Evolutionary conservation across 2,888 invertebrate genomes (phyloP), one percentile per base, ranked within the genome.

Genomic region (Oegoconia quadripuncta): DNA sequence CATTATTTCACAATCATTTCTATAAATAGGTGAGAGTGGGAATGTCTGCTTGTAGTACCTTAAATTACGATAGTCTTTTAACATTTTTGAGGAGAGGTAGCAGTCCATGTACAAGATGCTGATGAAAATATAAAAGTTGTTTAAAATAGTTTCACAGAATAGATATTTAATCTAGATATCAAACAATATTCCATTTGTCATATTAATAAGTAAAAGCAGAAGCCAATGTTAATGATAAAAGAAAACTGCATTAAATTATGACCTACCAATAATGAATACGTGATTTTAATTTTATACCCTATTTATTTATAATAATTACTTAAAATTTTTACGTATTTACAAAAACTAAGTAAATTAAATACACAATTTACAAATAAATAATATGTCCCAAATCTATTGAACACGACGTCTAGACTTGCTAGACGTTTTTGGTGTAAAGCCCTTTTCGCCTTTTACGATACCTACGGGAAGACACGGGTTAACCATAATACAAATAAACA

Each of bases 101-200:
- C 70, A 68, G 69, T 71, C 63, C 64, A 78, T 81, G 78, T 81
- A 81, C 78, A 79, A 81, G 79, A 70, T 74, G 69, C 77, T 78
- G 65, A 68, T 70, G 64, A 71, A 59, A 84, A 86, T 86, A 87
- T 87, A 87, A 87, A 87, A 87, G 87, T 87, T 87, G 87, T 87
- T 86, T 87, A 87, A 86, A 80, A 74, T 83, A 78, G 75, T 79
- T 61, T 70, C 83, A 80, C 82, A 78, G 77, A 76, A 79, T 80
- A 83, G 76, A 75, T 79, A 74, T 74, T 71, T 80, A 81, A 83
- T 82, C 78, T 86, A 86, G 81, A 79, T 82, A 79, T 78, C 79
- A 75, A 84, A 81, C 81, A 84, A 83, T 87, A 87, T 87, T 87
- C 87, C 87, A 87, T 86, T 72, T 86, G 86, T 86, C 86, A 84